Base-by-base conservation (phyloP, 1,140 invertebrate species). In the Eumeta japonica region DNA sequence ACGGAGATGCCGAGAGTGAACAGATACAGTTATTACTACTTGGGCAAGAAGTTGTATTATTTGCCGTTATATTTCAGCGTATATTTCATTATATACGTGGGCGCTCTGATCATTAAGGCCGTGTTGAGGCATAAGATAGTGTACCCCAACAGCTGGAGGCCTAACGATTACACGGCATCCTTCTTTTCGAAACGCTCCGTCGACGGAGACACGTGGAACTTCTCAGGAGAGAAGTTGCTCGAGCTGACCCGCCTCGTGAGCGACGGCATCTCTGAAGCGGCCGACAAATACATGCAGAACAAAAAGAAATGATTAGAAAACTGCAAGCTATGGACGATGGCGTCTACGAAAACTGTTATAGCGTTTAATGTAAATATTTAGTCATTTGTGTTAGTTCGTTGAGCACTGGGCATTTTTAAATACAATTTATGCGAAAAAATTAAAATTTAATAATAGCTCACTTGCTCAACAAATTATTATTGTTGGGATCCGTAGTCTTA, bases 81-180 rank as follows among this genome's bases (percentile, higher is more conserved):
- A n/a, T 91, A 87, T 49, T 90, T 90, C 51, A 85, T 88, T 39
- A 78, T 89, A 39, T 91, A 90, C 47, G 83, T 91, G 2, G 82
- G 83, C 2, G 85, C 85, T 24, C 70, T 91, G 5, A 85, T 91
- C 31, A 71, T 90, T 2, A 89, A 89, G 58, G 86, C 87, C 4
- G 82, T 91, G 28, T 80, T 86, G 9, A 79, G 87, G 35, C 88
- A 90, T 56, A 90, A 90, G 70, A 77, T 77, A 27, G 71, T 73
- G 0, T 77, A 77, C 41, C 75, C 75, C 3, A 74, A 76, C 45
- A 74, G 70, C 40, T 74, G 57, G 53, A 54, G 60, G 39, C 66
- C 68, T 7, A 71, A 74, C 27, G 54, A 49, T 3, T 52, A 49
- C 2, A 74, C 66, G 12, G 56, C 65, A 3, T 31, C 53, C 3